A percentile compares a stretch with the other conserved stretches of the same genome.
phyloP scores from a whole-genome alignment of 2,797 vertebrate species.

The Somateria mollissima region DNA sequence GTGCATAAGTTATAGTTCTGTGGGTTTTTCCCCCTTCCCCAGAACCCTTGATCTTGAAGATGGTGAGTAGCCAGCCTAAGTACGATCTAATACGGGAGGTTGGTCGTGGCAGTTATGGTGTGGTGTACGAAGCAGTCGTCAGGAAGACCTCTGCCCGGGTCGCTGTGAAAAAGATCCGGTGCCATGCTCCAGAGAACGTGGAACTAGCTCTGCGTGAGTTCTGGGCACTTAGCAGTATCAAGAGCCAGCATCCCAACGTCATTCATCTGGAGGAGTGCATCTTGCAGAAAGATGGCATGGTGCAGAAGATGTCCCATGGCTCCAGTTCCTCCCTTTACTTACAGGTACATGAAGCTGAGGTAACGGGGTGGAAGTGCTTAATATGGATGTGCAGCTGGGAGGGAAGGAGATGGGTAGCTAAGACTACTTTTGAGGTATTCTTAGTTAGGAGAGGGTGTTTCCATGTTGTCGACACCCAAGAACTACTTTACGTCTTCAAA shows the following conservation, averaged over 20 bases:
- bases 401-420: slow-evolving; percentile 22
- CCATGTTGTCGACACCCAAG: not conserved
- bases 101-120: slow-evolving; percentile 96
- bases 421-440: rapidly evolving
- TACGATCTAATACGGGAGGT: slow-evolving; percentile 99
- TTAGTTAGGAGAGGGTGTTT: not conserved
- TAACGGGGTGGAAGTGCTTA: slow-evolving; percentile 25
- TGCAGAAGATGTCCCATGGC: slow-evolving; percentile 95
- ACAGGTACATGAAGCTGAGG: slow-evolving; percentile 83
- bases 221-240: slow-evolving; percentile 99
- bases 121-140: slow-evolving; percentile 95
- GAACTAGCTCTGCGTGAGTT: slow-evolving; percentile 96
- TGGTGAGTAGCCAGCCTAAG: slow-evolving; percentile 99
- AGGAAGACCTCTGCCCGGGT: slow-evolving; percentile 90
- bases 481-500: not conserved
- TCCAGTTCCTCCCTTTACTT: slow-evolving; percentile 94
- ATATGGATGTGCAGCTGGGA: not conserved
- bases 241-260: slow-evolving; percentile 97
- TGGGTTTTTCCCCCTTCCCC: slow-evolving; percentile 72
- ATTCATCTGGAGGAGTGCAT: slow-evolving; percentile 98
- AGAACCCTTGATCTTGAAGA: slow-evolving; percentile 88
- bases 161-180: slow-evolving; percentile 98
- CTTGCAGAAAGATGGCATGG: slow-evolving; percentile 93
- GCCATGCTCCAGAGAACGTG: slow-evolving; percentile 96
- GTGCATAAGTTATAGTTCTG: slow-evolving; percentile 60